Evolutionary conservation across 2,797 vertebrate species (phyloP).

Genomic region (Clangula hyemalis): DNA sequence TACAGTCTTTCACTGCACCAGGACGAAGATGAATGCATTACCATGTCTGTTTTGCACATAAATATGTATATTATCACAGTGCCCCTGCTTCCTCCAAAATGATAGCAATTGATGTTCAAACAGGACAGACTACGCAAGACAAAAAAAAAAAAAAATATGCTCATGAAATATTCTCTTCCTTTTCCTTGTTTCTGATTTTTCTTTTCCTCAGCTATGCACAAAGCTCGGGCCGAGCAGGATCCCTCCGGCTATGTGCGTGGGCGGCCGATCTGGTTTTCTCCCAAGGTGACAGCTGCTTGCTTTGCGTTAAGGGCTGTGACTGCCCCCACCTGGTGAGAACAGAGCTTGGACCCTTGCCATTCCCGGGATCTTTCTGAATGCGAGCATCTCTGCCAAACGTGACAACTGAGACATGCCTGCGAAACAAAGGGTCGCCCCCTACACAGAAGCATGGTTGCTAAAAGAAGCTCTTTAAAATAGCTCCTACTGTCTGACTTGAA

Average conservation of each 20-base stretch:
- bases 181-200: not conserved
- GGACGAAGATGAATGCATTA: slow-evolving; percentile 48
- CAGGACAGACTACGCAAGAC: not conserved
- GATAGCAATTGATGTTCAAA: slow-evolving; percentile 4
- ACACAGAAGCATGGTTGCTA: not conserved
- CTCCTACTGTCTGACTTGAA: not conserved
- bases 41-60: slow-evolving; percentile 41
- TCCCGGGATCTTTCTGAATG: not conserved
- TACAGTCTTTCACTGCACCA: not conserved
- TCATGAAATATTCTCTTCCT: not conserved
- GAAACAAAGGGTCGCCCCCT: not conserved
- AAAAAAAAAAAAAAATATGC: not conserved
- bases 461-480: not conserved
- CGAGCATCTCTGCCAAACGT: not conserved
- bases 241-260: slow-evolving; percentile 11
- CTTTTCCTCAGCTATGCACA: not conserved
- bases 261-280: slow-evolving; percentile 25
- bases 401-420: not conserved
- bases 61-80: slow-evolving; percentile 39
- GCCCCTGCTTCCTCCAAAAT: not conserved
- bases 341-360: not conserved
- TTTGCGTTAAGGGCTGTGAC: slow-evolving; percentile 54
- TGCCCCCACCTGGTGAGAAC: slow-evolving; percentile 67
- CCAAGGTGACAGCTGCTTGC: slow-evolving; percentile 20
- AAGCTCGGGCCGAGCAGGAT: slow-evolving; percentile 22